These are phyloP conservation scores for Agrypnia vestita DNA, from an alignment of 1,140 invertebrate species.

Conservation along the genomic window DNA sequence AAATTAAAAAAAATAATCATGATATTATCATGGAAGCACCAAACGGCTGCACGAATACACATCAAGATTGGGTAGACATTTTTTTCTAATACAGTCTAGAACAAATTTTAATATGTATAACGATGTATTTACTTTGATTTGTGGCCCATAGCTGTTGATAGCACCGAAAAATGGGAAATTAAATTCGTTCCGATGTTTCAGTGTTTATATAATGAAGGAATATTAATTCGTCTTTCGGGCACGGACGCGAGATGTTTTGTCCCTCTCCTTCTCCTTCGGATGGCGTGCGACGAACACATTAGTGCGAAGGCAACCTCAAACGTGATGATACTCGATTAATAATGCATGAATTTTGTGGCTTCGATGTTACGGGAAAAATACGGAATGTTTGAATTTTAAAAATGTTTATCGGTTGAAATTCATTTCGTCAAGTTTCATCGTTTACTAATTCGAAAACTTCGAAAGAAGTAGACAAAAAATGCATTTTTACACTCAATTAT, in stretches of 20 bases:
- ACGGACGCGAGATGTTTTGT: conserved; percentile 10
- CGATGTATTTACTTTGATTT: conserved; percentile 36
- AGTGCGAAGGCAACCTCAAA: neutral
- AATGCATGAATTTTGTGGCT: neutral
- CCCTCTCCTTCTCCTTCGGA: neutral
- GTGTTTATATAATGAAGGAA: conserved; percentile 2
- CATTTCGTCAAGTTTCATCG: no score
- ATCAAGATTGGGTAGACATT: neutral
- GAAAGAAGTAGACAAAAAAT: no score
- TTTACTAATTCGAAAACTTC: no score
- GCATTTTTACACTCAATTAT: no score
- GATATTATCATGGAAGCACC: neutral
- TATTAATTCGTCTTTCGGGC: conserved; percentile 13
- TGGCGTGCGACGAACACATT: neutral
- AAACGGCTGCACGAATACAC: neutral
- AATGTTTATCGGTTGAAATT: no score
- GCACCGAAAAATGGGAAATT: conserved; percentile 15
- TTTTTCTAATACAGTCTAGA: conserved; percentile 12
- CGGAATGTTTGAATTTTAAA: no score
- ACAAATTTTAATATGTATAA: conserved; percentile 25
- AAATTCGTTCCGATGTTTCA: conserved; percentile 12
- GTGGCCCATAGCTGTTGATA: conserved; percentile 20
- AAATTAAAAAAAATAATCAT: neutral
- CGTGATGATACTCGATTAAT: conserved; percentile 17
- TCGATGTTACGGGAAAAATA: no score